Conservation (phyloP, 2,113 vertebrate genomes). For the Australoheros scitulus region DNA sequence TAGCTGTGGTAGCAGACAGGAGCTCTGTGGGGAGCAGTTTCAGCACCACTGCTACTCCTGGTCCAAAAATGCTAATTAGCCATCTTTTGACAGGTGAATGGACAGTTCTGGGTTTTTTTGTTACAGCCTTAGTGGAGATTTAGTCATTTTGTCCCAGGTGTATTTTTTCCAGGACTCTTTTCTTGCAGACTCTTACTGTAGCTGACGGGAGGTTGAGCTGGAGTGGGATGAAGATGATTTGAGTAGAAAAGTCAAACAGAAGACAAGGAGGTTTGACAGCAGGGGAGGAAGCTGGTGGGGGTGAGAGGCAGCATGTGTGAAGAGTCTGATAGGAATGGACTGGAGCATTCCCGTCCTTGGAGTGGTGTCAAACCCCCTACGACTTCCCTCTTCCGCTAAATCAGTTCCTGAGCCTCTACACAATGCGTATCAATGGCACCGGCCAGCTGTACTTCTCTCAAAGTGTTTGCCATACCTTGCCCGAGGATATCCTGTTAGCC, state of each 20-base stretch:
- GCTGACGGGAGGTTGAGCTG: slow-evolving; percentile 53
- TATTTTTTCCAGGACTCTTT: slow-evolving; percentile 8
- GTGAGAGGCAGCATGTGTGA: slow-evolving; percentile 59
- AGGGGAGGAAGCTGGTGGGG: slow-evolving; percentile 51
- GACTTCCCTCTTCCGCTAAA: slow-evolving; percentile 37
- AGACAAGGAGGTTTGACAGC: slow-evolving; percentile 70
- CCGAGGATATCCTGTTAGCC: slow-evolving; percentile 41
- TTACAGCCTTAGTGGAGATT: background rate
- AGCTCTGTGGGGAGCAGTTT: slow-evolving; percentile 58
- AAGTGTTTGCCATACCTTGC: slow-evolving; percentile 32
- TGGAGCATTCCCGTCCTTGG: slow-evolving; percentile 60
- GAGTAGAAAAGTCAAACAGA: slow-evolving; percentile 70
- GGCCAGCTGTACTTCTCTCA: slow-evolving; percentile 13
- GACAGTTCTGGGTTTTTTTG: background rate
- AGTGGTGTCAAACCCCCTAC: slow-evolving; percentile 48
- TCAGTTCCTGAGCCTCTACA: slow-evolving; percentile 28
- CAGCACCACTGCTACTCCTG: slow-evolving; percentile 7
- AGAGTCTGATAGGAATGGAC: slow-evolving; percentile 65
- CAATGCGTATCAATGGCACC: slow-evolving; percentile 33
- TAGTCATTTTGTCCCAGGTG: slow-evolving; percentile 6
- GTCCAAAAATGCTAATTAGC: slow-evolving; percentile 54
- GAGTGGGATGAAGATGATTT: slow-evolving; percentile 68
- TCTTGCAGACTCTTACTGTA: slow-evolving; percentile 1
- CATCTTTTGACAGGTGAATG: slow-evolving; percentile 40
- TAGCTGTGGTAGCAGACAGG: slow-evolving; percentile 66